A percentile compares a stretch with the other conserved stretches of the same genome.
phyloP scores from a whole-genome alignment of 2,113 vertebrate species.

The Triplophysa tibetana region DNA sequence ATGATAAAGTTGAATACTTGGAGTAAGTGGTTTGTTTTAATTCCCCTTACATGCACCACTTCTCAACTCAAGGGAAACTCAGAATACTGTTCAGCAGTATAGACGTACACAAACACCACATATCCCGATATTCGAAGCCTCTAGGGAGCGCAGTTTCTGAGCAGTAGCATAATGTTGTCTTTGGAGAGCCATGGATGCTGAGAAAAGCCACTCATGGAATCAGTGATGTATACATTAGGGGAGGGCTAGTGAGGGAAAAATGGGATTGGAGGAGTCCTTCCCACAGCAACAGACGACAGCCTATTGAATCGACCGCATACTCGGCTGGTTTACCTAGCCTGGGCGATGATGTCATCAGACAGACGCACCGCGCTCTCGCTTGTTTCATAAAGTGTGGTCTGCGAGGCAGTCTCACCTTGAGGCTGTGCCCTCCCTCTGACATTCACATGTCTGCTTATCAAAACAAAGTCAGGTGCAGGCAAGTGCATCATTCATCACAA shows the following conservation, averaged over 20 bases:
- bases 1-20: neutral
- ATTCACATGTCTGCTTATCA: conserved; percentile 43
- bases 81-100: conserved; percentile 52
- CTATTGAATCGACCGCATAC: conserved; percentile 68
- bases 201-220: conserved; percentile 70
- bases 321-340: conserved; percentile 57
- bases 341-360: conserved; percentile 73
- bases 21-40: too few relatives aligned
- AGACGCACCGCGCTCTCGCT: conserved; percentile 57
- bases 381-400: conserved; percentile 55
- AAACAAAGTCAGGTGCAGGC: conserved; percentile 47
- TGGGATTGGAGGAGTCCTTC: conserved; percentile 70
- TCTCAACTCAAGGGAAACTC: conserved; percentile 52
- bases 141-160: conserved; percentile 43
- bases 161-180: conserved; percentile 64
- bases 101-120: conserved; percentile 53
- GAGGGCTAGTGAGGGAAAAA: conserved; percentile 24
- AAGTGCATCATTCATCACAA: conserved; percentile 47
- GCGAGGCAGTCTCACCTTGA: conserved; percentile 47
- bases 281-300: conserved; percentile 77
- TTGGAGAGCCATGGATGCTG: conserved; percentile 62
- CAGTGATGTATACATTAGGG: conserved; percentile 70
- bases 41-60: neutral
- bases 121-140: conserved; percentile 43
- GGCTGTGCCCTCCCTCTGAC: conserved; percentile 41